Percentiles rank a stretch among this genome's conserved stretches.
Conservation (phyloP, 1,140 invertebrate species). For the Atta texana region DNA sequence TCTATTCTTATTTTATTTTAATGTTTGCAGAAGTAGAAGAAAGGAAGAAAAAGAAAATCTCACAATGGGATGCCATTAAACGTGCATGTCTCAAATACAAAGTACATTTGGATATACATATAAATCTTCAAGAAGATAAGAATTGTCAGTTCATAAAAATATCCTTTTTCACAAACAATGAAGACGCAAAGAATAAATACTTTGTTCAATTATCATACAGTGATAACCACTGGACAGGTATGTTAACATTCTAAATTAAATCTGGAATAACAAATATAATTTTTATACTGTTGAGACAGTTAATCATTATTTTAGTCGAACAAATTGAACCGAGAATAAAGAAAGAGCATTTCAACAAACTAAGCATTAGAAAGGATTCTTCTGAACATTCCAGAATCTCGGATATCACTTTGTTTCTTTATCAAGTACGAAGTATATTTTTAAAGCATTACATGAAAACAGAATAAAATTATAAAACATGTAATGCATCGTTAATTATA, state of each 20-base stretch:
- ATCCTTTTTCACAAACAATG: conserved; percentile 75
- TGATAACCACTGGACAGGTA: conserved; percentile 79
- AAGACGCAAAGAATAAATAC: conserved; percentile 76
- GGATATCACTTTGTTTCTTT: conserved; percentile 76
- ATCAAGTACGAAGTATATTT: conserved; percentile 76
- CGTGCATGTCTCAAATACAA: conserved; percentile 79
- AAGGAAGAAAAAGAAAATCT: conserved; percentile 63
- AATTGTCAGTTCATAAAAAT: conserved; percentile 73
- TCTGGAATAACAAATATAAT: conserved; percentile 2
- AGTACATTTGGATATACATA: conserved; percentile 77
- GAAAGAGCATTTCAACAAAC: conserved; percentile 68
- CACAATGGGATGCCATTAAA: conserved; percentile 78
- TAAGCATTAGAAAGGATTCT: conserved; percentile 69
- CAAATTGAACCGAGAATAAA: conserved; percentile 76
- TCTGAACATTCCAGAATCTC: conserved; percentile 64
- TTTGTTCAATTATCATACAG: conserved; percentile 72
- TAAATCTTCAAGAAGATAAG: conserved; percentile 66
- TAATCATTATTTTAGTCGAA: conserved; percentile 76
- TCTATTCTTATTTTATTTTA: background rate
- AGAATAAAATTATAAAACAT: background rate
- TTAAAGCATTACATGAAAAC: conserved; percentile 71
- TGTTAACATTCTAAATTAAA: conserved; percentile 1
- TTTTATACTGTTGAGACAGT: background rate
- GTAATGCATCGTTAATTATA: conserved; percentile 12
- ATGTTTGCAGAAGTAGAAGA: conserved; percentile 72